Conservation (phyloP, 2,113 vertebrate species). For the Sinocyclocheilus maitianheensis region DNA sequence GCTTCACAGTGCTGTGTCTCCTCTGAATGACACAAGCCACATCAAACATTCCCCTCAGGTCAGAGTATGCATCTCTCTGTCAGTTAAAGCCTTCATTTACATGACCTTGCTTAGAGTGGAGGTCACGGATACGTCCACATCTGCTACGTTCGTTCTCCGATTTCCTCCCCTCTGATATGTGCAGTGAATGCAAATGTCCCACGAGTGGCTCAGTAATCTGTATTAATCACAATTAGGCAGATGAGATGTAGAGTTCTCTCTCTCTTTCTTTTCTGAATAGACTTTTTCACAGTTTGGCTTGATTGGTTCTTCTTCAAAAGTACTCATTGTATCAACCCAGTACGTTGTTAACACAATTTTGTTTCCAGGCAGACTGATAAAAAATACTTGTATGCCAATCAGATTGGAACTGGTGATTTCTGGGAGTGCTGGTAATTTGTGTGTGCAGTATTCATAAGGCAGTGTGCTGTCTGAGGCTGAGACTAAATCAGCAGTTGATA, state of each 20-base stretch:
- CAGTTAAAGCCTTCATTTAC: constrained; percentile 54
- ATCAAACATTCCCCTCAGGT: constrained; percentile 51
- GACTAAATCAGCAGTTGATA: background rate
- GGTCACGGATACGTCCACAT: background rate
- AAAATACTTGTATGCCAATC: background rate
- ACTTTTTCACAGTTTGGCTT: constrained; percentile 5
- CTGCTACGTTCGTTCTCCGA: constrained; percentile 22
- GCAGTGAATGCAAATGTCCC: constrained; percentile 52
- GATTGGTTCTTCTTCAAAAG: constrained; percentile 2
- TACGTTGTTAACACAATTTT: background rate
- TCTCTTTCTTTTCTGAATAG: constrained; percentile 29
- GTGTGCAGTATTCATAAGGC: background rate
- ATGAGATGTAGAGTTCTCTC: constrained; percentile 25
- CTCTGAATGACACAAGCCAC: constrained; percentile 46
- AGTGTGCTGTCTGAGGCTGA: background rate
- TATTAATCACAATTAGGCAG: constrained; percentile 59
- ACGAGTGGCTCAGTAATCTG: constrained; percentile 49
- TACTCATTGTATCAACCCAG: constrained; percentile 5
- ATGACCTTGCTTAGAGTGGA: constrained; percentile 50
- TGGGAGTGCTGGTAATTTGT: background rate
- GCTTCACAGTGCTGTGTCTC: constrained; percentile 49
- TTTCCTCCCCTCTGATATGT: constrained; percentile 28
- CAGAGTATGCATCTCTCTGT: constrained; percentile 37
- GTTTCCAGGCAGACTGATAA: background rate
- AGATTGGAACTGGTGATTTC: background rate